Evolutionary conservation across 2,797 vertebrate genomes (phyloP), one percentile per base, ranked within the genome.

Genomic region (Discoglossus pictus): DNA sequence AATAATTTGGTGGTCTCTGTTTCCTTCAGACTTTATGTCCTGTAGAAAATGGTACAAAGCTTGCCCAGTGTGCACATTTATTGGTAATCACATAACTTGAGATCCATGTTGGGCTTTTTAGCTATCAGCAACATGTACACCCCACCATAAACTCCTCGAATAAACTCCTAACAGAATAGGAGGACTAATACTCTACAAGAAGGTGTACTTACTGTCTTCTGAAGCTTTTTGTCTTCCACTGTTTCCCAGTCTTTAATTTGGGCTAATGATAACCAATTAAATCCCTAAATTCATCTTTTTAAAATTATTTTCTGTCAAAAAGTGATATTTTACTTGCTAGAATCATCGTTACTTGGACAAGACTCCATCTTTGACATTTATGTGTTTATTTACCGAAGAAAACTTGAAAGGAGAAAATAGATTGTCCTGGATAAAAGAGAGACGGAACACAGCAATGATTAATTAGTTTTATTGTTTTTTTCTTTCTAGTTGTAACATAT

Each of bases 281-380:
- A 61, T 61, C 43, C 15, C 4, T 36, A 23, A 42, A 47, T 61
- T 48, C 21, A 61, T 61, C 46, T 23, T 20, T 61, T 61, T 48
- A 31, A 48, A 48, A 18, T 61, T 61, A 18, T 35, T 48, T 61
- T 61, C 27, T 18, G 5, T 48, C n/a, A 23, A 43, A 61, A 61
- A 47, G 38, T 21, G 47, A 61, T 48, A 47, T 61, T 48, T 61
- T 36, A 48, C 47, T 61, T 47, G 17, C 31, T 36, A 36, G 27
- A n/a, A n/a, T n/a, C n/a, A n/a, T n/a, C n/a, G n/a, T n/a, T n/a
- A n/a, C n/a, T n/a, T n/a, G n/a, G n/a, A n/a, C n/a, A n/a, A n/a
- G n/a, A n/a, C n/a, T n/a, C n/a, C n/a, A n/a, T n/a, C n/a, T n/a
- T n/a, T n/a, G n/a, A n/a, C n/a, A n/a, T n/a, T n/a, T n/a, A n/a